Conservation (phyloP, 2,888 invertebrate species). For the Ecdyonurus torrentis region DNA sequence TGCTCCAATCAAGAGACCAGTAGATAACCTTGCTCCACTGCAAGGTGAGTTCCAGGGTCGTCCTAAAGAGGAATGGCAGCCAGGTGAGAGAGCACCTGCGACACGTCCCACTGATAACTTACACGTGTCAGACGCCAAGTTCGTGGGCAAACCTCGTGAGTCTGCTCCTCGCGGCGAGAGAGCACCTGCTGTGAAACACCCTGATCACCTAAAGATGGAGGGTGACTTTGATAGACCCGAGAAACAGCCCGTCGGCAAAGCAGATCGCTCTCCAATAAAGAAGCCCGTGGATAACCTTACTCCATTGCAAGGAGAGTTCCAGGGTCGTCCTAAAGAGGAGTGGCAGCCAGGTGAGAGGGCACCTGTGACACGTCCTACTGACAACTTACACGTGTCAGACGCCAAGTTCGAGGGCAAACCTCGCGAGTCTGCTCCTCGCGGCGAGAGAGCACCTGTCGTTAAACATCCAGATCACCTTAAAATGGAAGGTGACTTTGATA, state of each 20-base stretch:
- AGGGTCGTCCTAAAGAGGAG: too few relatives aligned
- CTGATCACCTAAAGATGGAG: conserved; percentile 17
- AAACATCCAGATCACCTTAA: conserved; percentile 27
- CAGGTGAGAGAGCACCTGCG: conserved; percentile 9
- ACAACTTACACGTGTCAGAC: conserved; percentile 32
- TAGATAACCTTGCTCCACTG: conserved; percentile 26
- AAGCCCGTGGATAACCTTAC: conserved; percentile 23
- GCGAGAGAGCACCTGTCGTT: conserved; percentile 15
- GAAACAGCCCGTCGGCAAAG: conserved; percentile 9
- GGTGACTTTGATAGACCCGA: conserved; percentile 18
- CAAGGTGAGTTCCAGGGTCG: conserved; percentile 30
- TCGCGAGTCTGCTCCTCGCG: conserved; percentile 24
- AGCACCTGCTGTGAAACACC: conserved; percentile 4
- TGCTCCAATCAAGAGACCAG: conserved; percentile 20
- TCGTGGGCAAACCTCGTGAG: conserved; percentile 15
- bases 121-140: conserved; percentile 36
- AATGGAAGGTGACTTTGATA: conserved; percentile 18
- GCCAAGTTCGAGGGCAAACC: conserved; percentile 34
- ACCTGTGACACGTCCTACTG: conserved; percentile 24
- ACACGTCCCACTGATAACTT: conserved; percentile 47
- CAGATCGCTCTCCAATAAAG: conserved; percentile 10
- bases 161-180: conserved; percentile 13
- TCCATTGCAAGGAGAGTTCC: conserved; percentile 27
- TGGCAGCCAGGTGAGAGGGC: not conserved
- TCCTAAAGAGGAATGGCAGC: not conserved